Evolutionary conservation across 2,113 vertebrate genomes (phyloP), one percentile per base, ranked within the genome.

Genomic region (Cryptotis parvus): DNA sequence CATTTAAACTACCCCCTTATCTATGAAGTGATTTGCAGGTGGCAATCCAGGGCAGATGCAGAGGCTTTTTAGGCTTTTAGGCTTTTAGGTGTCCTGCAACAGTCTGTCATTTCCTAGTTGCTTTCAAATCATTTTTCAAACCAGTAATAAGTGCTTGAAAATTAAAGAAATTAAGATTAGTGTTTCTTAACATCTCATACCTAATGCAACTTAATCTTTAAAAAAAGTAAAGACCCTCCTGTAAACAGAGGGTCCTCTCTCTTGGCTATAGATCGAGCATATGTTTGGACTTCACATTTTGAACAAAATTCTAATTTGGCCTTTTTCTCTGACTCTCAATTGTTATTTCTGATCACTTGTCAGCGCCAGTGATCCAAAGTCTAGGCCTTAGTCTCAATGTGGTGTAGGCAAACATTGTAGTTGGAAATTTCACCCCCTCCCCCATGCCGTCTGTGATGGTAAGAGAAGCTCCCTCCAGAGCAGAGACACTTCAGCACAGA

Each of bases 111-210:
- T 68, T 91, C 15, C 49, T n/a, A 68, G 35, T 82, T 45, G 66
- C 9, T 33, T 65, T 90, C 26, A 35, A 41, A 87, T 3, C 16
- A 22, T 61, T 92, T 65, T 39, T 26, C 10, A 41, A 45, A 75
- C 14, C 58, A 65, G 24, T 0, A 65, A 43, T 55, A 55, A 58
- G 37, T 77, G 33, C 31, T 73, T 52, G 1, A 45, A 74, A 75
- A 39, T 55, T 27, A 66, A 2, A 81, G 65, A 90, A 84, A 83
- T n/a, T 58, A 66, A 70, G 10, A 39, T 18, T 49, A 63, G 29
- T 4, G 45, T 66, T 77, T 91, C 69, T 84, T 26, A 94, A 41
- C 89, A 39, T 31, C 33, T 10, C 75, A 79, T 55, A 18, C 79
- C 18, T 61, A 31, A 69, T 81, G 82, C n/a, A 39, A 90, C 69